phyloP scores from a whole-genome alignment of 1,140 invertebrate species.

The Zaprionus vittiger region DNA sequence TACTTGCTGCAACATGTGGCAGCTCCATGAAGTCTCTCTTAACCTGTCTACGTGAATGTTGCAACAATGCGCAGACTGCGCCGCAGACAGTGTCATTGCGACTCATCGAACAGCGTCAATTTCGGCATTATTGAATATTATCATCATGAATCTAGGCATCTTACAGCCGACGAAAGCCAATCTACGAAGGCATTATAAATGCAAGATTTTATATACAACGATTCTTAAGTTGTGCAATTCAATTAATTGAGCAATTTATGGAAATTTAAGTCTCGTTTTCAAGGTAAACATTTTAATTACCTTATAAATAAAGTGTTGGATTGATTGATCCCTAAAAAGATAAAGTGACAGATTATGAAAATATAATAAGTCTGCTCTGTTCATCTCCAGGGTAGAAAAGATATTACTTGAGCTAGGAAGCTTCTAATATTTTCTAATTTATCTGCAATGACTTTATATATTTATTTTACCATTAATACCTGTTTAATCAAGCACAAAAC shows the following conservation, averaged over 20 bases:
- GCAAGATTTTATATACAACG: neutral
- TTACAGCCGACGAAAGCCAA: neutral
- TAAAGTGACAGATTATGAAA: neutral
- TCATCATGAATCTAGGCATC: neutral
- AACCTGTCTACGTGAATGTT: conserved; percentile 28
- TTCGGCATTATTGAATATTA: conserved; percentile 18
- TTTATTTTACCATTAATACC: too few species aligned
- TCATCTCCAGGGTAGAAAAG: neutral
- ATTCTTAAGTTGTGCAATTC: conserved; percentile 18
- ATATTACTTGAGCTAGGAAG: too few species aligned
- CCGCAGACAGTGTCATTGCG: conserved; percentile 7
- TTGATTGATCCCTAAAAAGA: neutral
- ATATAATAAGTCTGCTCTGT: neutral
- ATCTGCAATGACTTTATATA: too few species aligned
- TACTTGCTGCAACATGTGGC: conserved; percentile 42
- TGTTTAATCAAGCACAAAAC: neutral
- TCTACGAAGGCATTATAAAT: neutral
- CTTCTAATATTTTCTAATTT: too few species aligned
- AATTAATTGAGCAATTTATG: conserved; percentile 6
- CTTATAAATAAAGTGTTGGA: neutral
- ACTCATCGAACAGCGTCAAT: conserved; percentile 8
- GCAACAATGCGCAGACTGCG: conserved; percentile 23
- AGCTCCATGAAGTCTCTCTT: conserved; percentile 17
- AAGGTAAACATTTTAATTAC: neutral
- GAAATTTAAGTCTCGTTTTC: neutral